A percentile compares a stretch with the other conserved stretches of the same genome.
Evolutionary conservation across 2,797 vertebrate genomes (phyloP).

Genomic region (Phylloscopus collybita): DNA sequence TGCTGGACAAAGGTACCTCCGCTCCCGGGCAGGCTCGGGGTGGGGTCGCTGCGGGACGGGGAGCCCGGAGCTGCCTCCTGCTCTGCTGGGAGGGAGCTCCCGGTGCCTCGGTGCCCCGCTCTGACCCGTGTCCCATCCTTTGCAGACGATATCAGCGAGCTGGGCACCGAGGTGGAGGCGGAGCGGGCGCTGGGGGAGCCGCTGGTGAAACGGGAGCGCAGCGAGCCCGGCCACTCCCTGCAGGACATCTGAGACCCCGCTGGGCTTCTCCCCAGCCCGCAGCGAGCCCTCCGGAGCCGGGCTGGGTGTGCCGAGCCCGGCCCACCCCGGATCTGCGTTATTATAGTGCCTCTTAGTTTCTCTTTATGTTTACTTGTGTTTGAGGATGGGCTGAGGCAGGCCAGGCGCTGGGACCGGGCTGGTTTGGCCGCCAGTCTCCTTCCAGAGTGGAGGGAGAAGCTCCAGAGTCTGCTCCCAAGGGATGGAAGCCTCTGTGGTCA

Average conservation of each 20-base stretch:
- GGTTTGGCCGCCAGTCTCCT: not conserved
- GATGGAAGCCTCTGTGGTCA: not conserved
- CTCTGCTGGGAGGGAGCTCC: not conserved
- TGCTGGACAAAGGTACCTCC: constrained; percentile 91
- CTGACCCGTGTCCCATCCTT: not conserved
- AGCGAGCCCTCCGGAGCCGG: not conserved
- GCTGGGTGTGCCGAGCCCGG: not conserved
- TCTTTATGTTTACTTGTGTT: constrained; percentile 48
- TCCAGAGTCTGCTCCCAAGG: not conserved
- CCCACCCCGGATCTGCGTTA: not conserved
- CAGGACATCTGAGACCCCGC: constrained; percentile 84
- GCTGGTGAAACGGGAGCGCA: constrained; percentile 90
- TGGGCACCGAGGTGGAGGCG: constrained; percentile 80
- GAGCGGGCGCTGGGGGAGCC: constrained; percentile 81
- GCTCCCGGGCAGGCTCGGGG: not conserved
- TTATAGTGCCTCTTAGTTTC: constrained; percentile 70
- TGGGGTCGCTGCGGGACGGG: not conserved
- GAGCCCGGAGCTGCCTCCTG: too few relatives aligned
- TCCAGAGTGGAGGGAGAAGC: not conserved
- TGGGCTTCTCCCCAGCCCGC: not conserved
- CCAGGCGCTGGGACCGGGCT: not conserved
- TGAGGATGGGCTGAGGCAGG: not conserved
- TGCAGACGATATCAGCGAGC: constrained; percentile 87
- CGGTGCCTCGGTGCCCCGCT: fast-evolving
- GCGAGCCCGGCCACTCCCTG: constrained; percentile 88